Evolutionary conservation across 2,888 invertebrate genomes (phyloP), one percentile per base, ranked within the genome.

Genomic region (Drosophila testacea): DNA sequence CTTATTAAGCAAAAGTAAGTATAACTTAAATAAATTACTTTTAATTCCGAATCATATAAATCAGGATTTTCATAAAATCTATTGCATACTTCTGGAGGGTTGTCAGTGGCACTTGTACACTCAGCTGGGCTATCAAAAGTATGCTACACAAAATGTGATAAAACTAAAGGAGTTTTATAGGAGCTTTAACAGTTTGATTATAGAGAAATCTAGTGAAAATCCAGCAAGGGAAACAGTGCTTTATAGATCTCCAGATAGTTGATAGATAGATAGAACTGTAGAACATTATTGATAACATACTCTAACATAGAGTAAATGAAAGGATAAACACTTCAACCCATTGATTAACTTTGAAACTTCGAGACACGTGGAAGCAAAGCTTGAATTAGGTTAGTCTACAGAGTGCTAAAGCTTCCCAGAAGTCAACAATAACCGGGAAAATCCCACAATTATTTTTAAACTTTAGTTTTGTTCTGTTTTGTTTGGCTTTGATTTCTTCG

Each of bases 1-100:
- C 13, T 42, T 22, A 54, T 16, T 34, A 72, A 67, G 78, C 73
- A 67, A 75, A 59, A 13, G 75, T 75, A 60, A 75, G 74, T 72
- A 16, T 22, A 10, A n/a, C 6, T 16, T 41, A 16, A 11, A 7
- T 1, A 41, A 13, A 39, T 41, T 30, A 30, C 13, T 11, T 16
- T 16, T 7, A 7, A 6, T 30, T 41, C 4, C 10, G 2, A 22
- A 22, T 30, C 4, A 7, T 5, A 9, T 47, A 13, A 30, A 10
- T 10, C 13, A 52, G n/a, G 28, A 52, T 28, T 52, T 36, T n/a
- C n/a, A 42, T 56, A 0, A 4, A 28, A 30, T 4, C 10, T 27
- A 44, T 44, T 56, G 55, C 55, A 56, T 56, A 56, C 44, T 56
- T 56, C 55, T 56, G 44, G 34, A 9, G 44, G n/a, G n/a, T 27